Percentiles rank a stretch among this genome's conserved stretches.
Evolutionary conservation across 2,888 invertebrate genomes (phyloP).

Genomic region (Mallateleia sp.): DNA sequence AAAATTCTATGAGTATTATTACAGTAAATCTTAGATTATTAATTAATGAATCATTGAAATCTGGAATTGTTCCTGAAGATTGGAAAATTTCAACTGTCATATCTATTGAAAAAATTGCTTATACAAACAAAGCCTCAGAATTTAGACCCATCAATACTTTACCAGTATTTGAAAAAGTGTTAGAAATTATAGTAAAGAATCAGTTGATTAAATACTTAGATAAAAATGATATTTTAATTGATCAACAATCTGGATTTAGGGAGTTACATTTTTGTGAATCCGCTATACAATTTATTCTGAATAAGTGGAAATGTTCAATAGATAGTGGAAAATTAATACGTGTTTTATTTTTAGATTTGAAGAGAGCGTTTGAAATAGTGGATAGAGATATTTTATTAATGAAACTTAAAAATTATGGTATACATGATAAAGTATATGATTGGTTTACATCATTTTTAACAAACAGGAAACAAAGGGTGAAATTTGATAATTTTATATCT

Average conservation of each 20-base stretch:
- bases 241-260: conserved; percentile 17
- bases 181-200: background rate
- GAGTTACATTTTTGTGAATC: background rate
- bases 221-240: no score
- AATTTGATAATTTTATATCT: background rate
- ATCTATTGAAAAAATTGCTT: no score
- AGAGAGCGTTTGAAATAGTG: no score
- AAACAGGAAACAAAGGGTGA: conserved; percentile 5
- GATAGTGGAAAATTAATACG: background rate
- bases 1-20: no score
- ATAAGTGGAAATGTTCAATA: conserved; percentile 2
- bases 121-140: no score
- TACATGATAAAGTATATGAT: background rate
- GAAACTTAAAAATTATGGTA: background rate
- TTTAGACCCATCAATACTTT: no score
- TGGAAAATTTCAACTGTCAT: no score
- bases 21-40: no score
- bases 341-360: background rate
- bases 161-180: conserved; percentile 10
- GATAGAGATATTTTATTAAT: background rate
- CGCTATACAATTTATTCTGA: background rate
- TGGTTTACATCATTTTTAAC: conserved; percentile 12
- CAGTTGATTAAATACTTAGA: background rate
- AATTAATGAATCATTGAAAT: no score
- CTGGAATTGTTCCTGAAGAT: no score